Base-by-base conservation (phyloP, 2,797 vertebrate species). In the Streptopelia turtur region DNA sequence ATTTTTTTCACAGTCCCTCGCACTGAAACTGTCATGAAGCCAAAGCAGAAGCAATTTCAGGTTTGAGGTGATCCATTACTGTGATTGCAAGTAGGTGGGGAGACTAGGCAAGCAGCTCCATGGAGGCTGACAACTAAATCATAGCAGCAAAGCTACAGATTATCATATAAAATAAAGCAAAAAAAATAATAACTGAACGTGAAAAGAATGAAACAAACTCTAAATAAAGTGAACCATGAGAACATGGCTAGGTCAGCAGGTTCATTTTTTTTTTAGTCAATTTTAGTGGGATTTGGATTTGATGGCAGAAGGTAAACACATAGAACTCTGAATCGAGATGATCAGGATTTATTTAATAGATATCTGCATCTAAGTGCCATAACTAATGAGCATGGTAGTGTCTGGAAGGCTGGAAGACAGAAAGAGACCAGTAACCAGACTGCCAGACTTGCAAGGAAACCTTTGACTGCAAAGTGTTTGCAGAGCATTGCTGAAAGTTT, bases 1-100 rank as follows among this genome's bases (percentile, higher is more conserved):
- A 92, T 93, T 47, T 96, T 96, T 96, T 97, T 96, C 52, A 81
- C 70, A 83, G 71, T 74, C n/a, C 30, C 69, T 87, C 39, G 7
- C 16, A 82, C 61, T 66, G 83, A 91, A 95, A 80, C 28, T 88
- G 23, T 75, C 64, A 64, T 65, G 60, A 30, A 93, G 47, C 68
- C 69, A 93, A 75, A 7, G 4, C 85, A 96, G 71, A 37, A 93
- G 68, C 68, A 86, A 83, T 93, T 95, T 96, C 74, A 91, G 65
- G 61, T 66, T 83, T 95, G 87, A 89, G 66, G 43, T 65, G 76
- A 89, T 90, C 93, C 18, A 35, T 94, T 92, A 76, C 55, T 45
- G 22, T 87, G 35, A 55, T 72, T 93, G 27, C 28, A 22, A 30
- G 53, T 82, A 91, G 69, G 45, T 76, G 64, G 27, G 41, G 30